Evolutionary conservation across 1,140 invertebrate genomes (phyloP).

Genomic region (Tetranychus urticae): DNA sequence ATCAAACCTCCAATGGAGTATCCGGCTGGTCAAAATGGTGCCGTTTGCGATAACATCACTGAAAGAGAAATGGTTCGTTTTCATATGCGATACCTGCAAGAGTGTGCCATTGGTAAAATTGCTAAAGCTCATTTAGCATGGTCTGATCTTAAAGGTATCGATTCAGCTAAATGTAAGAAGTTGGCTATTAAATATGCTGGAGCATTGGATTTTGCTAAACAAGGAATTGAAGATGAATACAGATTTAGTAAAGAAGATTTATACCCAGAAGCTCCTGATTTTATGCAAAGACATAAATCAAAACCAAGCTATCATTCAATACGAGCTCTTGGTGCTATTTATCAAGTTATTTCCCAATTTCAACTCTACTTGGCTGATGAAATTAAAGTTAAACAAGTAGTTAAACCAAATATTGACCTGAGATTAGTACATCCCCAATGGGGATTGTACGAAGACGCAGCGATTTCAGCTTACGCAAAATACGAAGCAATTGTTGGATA

Average conservation of each 20-base stretch:
- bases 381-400: neutral
- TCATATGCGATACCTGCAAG: conserved; percentile 15
- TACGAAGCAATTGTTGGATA: conserved; percentile 2
- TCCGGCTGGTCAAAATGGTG: neutral
- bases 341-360: conserved; percentile 9
- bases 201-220: conserved; percentile 19
- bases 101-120: conserved; percentile 18
- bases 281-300: conserved; percentile 13
- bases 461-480: neutral
- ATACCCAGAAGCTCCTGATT: conserved; percentile 14
- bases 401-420: neutral
- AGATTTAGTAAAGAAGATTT: conserved; percentile 8
- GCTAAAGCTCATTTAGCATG: conserved; percentile 15
- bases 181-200: conserved; percentile 16
- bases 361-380: conserved; percentile 5
- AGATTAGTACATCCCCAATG: conserved; percentile 6
- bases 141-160: conserved; percentile 15
- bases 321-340: conserved; percentile 17
- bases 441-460: conserved; percentile 10
- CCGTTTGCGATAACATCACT: neutral
- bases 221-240: conserved; percentile 10
- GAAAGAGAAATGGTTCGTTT: conserved; percentile 16
- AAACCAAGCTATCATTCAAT: conserved; percentile 16
- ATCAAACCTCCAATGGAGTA: conserved; percentile 11
- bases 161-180: conserved; percentile 9